Evolutionary conservation across 2,888 invertebrate species (phyloP), one percentile per base, ranked within the genome.

Genomic region (Clanis bilineata): DNA sequence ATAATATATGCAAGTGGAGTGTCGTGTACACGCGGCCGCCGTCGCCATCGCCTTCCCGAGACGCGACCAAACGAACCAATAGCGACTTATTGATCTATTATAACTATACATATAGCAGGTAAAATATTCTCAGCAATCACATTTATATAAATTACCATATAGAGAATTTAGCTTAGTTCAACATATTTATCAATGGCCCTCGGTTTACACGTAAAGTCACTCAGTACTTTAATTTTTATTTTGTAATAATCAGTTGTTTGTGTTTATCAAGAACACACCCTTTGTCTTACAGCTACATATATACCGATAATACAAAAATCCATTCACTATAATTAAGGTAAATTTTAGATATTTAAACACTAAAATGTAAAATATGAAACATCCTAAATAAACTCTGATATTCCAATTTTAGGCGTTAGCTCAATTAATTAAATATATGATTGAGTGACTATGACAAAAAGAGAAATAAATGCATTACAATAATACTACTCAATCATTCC

Each of bases 341-440:
- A 91, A 91, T 91, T 91, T 92, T 91, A 90, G 90, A 90, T 90
- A 90, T 90, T 91, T 91, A 90, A 90, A 88, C 86, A 88, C 91
- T 91, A 91, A 90, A 90, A 92, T 91, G 91, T 92, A 92, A 90
- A 91, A 90, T 91, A 91, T 90, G 88, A 91, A 87, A 90, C 90
- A 85, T 92, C 90, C 90, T 92, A 91, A 92, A 92, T 92, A 92
- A 92, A 92, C 90, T 92, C 92, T 92, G 92, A 92, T 91, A 92
- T 91, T 89, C 90, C 90, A 91, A 90, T 89, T 90, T 88, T 91
- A 92, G 91, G 90, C 91, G 85, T 92, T 90, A 90, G 90, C 87
- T 88, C 90, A 88, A 88, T 89, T 88, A 89, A 87, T 88, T 88
- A 86, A 88, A 86, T 88, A 89, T 89, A 90, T 86, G 88, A 82